phyloP scores from a whole-genome alignment of 2,113 vertebrate species.

The Elephantulus edwardii region DNA sequence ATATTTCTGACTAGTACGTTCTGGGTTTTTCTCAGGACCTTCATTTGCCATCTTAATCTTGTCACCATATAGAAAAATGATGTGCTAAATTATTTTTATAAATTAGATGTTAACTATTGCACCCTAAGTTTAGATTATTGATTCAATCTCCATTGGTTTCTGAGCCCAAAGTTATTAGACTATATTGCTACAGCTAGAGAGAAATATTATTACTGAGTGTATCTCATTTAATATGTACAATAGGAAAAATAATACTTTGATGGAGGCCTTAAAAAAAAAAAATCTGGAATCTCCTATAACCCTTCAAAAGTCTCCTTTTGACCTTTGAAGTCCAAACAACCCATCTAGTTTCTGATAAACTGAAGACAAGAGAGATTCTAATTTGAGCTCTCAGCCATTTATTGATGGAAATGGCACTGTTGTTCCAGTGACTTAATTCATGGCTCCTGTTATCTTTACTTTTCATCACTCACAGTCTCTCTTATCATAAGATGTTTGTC shows the following conservation, averaged over 20 bases:
- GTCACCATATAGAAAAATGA: constrained; percentile 2
- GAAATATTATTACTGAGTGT: background rate
- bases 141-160: constrained; percentile 20
- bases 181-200: constrained; percentile 3
- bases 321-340: background rate
- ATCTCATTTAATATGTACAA: constrained; percentile 36
- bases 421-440: background rate
- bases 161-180: background rate
- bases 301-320: background rate
- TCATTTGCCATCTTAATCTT: constrained; percentile 5
- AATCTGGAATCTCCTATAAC: background rate
- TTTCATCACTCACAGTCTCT: constrained; percentile 22
- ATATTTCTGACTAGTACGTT: constrained; percentile 11
- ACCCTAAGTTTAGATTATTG: background rate
- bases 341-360: background rate
- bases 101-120: background rate
- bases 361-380: background rate
- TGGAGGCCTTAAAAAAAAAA: background rate
- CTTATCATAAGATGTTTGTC: constrained; percentile 11
- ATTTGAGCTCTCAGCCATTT: background rate
- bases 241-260: background rate
- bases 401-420: background rate
- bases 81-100: constrained; percentile 42
- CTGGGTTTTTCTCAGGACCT: constrained; percentile 28
- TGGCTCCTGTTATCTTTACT: background rate